These are phyloP conservation scores for Hucho hucho DNA, from an alignment of 2,113 vertebrate genomes.

Conservation along the genomic window DNA sequence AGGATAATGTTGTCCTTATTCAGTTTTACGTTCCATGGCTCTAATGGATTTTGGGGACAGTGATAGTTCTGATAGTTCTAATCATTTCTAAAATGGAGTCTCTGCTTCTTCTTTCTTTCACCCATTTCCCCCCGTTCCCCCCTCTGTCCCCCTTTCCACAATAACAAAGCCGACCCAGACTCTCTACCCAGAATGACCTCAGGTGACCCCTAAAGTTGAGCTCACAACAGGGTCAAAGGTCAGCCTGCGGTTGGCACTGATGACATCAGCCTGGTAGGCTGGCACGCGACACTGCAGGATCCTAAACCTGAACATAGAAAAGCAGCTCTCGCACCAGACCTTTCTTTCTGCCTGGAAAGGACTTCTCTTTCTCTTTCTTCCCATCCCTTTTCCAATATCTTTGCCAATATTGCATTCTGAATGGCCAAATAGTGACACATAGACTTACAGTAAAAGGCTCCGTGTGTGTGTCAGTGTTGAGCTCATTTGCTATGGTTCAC, in stretches of 20 bases:
- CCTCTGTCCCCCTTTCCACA: constrained; percentile 25
- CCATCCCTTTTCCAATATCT: neutral
- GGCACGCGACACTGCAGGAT: constrained; percentile 64
- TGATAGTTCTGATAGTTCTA: neutral
- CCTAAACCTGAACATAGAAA: constrained; percentile 61
- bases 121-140: neutral
- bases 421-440: constrained; percentile 27
- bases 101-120: constrained; percentile 40
- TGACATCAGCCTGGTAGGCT: constrained; percentile 52
- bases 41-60: neutral
- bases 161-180: neutral
- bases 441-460: constrained; percentile 39
- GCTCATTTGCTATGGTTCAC: neutral
- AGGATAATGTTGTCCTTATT: neutral
- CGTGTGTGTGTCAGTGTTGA: neutral
- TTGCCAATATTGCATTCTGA: constrained; percentile 53
- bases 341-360: neutral
- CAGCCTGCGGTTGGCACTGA: constrained; percentile 57
- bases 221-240: constrained; percentile 49
- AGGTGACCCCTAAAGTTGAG: constrained; percentile 41
- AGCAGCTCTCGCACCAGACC: neutral
- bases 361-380: neutral
- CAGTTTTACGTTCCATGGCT: constrained; percentile 32
- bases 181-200: constrained; percentile 47
- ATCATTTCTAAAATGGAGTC: constrained; percentile 33